Base-by-base conservation (phyloP, 2,113 vertebrate species). In the Archocentrus centrarchus region DNA sequence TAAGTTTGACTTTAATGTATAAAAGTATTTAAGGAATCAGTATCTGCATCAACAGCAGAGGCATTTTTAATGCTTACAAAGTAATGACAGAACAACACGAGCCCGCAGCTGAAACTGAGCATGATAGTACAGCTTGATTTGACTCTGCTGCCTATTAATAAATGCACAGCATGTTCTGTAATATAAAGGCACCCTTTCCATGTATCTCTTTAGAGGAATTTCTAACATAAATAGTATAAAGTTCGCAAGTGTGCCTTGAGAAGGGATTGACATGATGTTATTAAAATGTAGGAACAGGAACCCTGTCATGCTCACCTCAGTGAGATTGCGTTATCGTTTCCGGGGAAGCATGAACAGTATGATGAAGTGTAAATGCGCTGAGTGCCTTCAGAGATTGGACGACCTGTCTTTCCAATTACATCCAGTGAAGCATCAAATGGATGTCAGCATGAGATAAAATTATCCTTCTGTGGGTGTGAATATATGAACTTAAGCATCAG, bases 361-460 rank as follows among this genome's bases (percentile, higher is more conserved):
- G 82, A 85, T 85, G 61, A 81, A 60, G 66, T 80, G 50, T 35
- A 27, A 77, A 81, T 57, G 75, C 58, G 50, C 63, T 80, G 18
- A n/a, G 57, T 83, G 78, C 32, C 73, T 61, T 79, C 68, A 55
- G 75, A 89, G 80, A 85, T 77, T 68, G 81, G 47, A 79, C 4
- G 60, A 60, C 18, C 60, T 55, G 44, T 62, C 64, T 84, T 81
- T 92, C 80, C 77, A 66, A 86, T 87, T 89, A 84, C 35, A 84
- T 37, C 22, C 82, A 81, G 62, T 20, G 70, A 80, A 89, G 89
- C 89, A 87, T 93, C 66, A 93, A 91, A 87, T 87, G 79, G 85
- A 90, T 87, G 79, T 88, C 79, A 68, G 82, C 24, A 6, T 62
- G 63, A 4, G 11, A 83, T 91, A 66, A 86, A 91, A 80, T 44